Evolutionary conservation across 2,888 invertebrate species (phyloP), one percentile per base, ranked within the genome.

Genomic region (Enoplolaimus lenunculus): DNA sequence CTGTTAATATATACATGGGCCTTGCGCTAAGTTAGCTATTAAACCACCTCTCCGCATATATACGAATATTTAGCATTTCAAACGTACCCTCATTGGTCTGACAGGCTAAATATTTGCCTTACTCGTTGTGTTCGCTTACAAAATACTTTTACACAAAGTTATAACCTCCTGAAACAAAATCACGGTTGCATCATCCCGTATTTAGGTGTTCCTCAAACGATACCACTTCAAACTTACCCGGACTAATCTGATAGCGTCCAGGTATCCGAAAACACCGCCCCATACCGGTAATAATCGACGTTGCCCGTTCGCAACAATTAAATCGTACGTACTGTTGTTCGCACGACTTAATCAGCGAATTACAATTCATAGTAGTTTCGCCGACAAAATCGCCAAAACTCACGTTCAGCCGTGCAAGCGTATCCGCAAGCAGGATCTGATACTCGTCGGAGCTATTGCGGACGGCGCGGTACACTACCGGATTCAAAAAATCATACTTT

Each of bases 401-500:
- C 45, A 45, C 7, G 21, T 45, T 45, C 21, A 45, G 45, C 7
- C 45, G 45, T 7, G 7, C 7, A 45, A 45, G 45, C 21, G 45
- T 45, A 45, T 45, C 45, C 7, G 45, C 21, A 21, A 45, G 45
- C 21, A 13, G 45, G 7, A 7, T 7, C 21, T 45, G 45, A 45
- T 45, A 45, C 45, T 7, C 21, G 7, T 7, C 7, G 7, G 45
- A 45, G 45, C 21, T 21, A 21, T 45, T 45, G 21, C 45, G 45
- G 21, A 21, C 45, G 21, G 7, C 45, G 45, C 21, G 21, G 45
- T 45, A 45, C 7, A 45, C 21, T 45, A 21, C 45, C 7, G 45
- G 45, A 45, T 66, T 66, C 7, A 66, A 13, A n/a, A 66, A 66
- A 31, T 31, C n/a, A 31, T 66, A 66, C 7, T 34, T 31, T n/a